Conservation (phyloP, 2,888 invertebrate genomes). For the Euzetes globulus region DNA sequence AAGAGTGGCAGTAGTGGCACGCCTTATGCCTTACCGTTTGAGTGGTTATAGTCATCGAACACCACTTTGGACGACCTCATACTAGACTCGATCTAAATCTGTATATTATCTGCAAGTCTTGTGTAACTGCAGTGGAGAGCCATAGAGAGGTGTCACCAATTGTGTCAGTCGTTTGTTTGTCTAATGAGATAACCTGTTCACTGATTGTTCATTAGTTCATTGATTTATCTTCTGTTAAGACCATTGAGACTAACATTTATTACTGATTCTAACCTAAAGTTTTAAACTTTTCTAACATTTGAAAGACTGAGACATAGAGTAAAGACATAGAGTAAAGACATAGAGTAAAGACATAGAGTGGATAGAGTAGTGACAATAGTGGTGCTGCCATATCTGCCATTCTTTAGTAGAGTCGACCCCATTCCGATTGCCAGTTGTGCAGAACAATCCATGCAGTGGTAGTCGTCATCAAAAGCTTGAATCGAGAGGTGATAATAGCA, state of each 20-base stretch:
- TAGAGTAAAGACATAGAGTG: not conserved
- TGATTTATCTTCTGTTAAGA: no score
- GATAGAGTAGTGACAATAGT: no score
- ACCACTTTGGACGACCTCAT: not conserved
- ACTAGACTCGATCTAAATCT: not conserved
- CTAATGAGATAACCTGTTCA: no score
- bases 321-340: not conserved
- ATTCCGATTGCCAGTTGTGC: not conserved
- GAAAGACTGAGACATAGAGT: not conserved
- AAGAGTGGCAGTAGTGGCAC: not conserved
- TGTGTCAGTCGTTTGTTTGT: no score
- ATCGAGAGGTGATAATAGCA: conserved; percentile 3
- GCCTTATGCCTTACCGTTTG: not conserved
- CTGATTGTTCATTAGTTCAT: no score
- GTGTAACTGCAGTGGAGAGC: no score
- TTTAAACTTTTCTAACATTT: not conserved
- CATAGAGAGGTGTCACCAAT: no score
- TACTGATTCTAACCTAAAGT: not conserved
- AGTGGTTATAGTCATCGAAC: not conserved
- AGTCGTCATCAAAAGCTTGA: conserved; percentile 8
- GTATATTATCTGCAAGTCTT: no score
- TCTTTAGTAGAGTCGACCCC: not conserved
- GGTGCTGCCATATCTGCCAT: not conserved
- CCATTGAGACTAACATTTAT: no score
- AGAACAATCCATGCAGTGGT: not conserved